phyloP scores from a whole-genome alignment of 2,113 vertebrate species.

The Microcebus ravelobensis region DNA sequence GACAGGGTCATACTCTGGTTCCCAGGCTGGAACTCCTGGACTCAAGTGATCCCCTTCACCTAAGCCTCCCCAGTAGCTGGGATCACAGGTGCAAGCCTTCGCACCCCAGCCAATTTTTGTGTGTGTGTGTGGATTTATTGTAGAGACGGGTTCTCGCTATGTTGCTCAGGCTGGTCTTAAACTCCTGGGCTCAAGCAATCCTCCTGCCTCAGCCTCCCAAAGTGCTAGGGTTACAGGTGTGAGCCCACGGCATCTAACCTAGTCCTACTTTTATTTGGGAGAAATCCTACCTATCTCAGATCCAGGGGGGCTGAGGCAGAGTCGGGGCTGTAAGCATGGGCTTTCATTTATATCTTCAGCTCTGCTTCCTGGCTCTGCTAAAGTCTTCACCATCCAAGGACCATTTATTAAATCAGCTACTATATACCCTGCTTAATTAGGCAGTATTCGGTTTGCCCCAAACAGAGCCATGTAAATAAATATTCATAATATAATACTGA shows the following conservation, averaged over 20 bases:
- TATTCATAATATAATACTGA: background rate
- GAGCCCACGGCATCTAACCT: background rate
- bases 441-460: background rate
- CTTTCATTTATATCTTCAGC: conserved; percentile 10
- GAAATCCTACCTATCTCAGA: background rate
- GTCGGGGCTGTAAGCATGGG: background rate
- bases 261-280: conserved; percentile 38
- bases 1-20: too few relatives aligned
- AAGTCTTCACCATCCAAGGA: conserved; percentile 8
- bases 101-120: too few relatives aligned
- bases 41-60: too few relatives aligned
- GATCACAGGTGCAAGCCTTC: too few relatives aligned
- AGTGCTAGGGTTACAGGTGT: too few relatives aligned
- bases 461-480: background rate
- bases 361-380: background rate
- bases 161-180: too few relatives aligned
- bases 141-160: too few relatives aligned
- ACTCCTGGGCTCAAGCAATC: too few relatives aligned
- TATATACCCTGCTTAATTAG: background rate
- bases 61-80: too few relatives aligned
- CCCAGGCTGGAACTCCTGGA: too few relatives aligned
- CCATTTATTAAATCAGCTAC: conserved; percentile 9
- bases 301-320: background rate
- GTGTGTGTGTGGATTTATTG: too few relatives aligned
- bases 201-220: too few relatives aligned